phyloP scores from a whole-genome alignment of 2,797 vertebrate species.

The Staurois parvus region DNA sequence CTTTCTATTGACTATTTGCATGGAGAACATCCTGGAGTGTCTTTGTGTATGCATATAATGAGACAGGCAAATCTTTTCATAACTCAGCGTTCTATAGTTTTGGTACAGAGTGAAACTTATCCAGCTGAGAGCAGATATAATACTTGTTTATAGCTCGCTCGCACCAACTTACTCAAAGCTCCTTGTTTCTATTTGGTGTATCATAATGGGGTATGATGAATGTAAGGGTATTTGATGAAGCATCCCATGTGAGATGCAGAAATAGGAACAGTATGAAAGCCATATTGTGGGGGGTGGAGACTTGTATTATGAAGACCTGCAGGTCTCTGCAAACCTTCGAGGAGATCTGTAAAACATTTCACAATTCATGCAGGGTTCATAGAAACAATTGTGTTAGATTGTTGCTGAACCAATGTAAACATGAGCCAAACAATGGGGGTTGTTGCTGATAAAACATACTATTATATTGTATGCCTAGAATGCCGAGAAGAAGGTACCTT shows the following conservation, averaged over 20 bases:
- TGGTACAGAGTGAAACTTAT: background rate
- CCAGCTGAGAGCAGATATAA: background rate
- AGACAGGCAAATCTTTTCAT: conserved; percentile 4
- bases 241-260: background rate
- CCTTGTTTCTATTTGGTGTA: background rate
- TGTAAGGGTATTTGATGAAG: background rate
- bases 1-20: background rate
- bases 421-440: background rate
- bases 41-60: conserved; percentile 3
- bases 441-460: background rate
- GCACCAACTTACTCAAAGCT: background rate
- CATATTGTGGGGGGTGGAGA: background rate
- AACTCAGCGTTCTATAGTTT: conserved; percentile 8
- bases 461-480: background rate
- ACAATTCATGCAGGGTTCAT: background rate
- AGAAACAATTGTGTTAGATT: background rate
- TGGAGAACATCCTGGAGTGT: background rate
- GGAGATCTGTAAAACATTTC: background rate
- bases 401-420: background rate
- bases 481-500: no score
- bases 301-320: background rate
- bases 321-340: no score
- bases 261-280: background rate
- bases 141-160: conserved; percentile 4
- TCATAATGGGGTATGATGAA: background rate